Conservation (phyloP, 2,113 vertebrate species). For the Cottus gobio region DNA sequence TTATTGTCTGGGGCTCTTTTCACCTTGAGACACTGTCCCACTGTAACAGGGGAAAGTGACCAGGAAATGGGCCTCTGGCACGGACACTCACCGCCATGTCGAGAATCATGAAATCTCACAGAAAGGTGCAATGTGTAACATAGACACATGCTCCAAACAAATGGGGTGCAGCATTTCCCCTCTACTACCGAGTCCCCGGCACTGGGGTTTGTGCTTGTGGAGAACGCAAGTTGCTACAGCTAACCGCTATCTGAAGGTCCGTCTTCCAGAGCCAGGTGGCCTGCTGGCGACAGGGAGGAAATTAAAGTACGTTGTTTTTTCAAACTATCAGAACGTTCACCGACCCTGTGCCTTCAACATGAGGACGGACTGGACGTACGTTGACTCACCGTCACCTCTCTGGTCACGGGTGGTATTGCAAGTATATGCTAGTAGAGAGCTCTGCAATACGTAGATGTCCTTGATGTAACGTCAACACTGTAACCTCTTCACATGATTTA, state of each 20-base stretch:
- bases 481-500: neutral
- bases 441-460: neutral
- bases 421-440: neutral
- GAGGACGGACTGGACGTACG: neutral
- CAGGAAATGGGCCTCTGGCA: conserved; percentile 47
- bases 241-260: neutral
- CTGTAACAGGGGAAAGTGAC: conserved; percentile 36
- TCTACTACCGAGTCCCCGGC: neutral
- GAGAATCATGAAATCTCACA: conserved; percentile 5
- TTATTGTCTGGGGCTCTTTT: conserved; percentile 71
- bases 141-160: neutral
- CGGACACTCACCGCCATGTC: neutral
- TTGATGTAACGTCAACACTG: neutral
- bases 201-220: neutral
- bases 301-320: neutral
- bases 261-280: neutral
- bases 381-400: neutral
- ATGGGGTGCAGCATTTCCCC: neutral
- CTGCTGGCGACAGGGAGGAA: neutral
- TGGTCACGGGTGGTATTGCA: neutral
- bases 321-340: neutral
- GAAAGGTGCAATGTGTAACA: neutral
- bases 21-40: conserved; percentile 70
- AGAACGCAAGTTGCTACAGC: neutral
- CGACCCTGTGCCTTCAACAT: neutral